These are phyloP conservation scores for Apamea monoglypha DNA, from an alignment of 2,888 invertebrate genomes.

Conservation along the genomic window DNA sequence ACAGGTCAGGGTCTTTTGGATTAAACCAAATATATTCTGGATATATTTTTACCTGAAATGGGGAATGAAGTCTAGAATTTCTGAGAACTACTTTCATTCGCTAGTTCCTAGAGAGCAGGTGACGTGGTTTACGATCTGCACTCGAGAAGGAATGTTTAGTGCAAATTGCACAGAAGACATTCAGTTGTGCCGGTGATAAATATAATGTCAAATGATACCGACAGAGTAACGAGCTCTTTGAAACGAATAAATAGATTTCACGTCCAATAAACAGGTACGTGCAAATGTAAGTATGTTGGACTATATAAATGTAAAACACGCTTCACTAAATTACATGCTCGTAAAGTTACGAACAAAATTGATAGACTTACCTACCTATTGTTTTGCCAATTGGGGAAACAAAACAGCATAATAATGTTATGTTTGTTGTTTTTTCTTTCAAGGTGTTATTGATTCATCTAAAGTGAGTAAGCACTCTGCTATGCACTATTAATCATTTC, in stretches of 20 bases:
- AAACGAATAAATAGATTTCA: slow-evolving; percentile 62
- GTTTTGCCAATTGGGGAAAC: slow-evolving; percentile 37
- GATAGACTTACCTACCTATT: slow-evolving; percentile 37
- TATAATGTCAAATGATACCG: slow-evolving; percentile 67
- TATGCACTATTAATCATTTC: slow-evolving; percentile 51
- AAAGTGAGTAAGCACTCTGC: slow-evolving; percentile 36
- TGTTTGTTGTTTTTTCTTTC: slow-evolving; percentile 36
- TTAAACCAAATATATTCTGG: slow-evolving; percentile 51
- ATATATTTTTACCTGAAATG: slow-evolving; percentile 62
- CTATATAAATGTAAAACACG: slow-evolving; percentile 36
- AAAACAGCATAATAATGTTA: slow-evolving; percentile 34
- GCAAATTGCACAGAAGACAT: slow-evolving; percentile 77
- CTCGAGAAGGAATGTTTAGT: slow-evolving; percentile 76
- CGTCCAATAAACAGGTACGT: slow-evolving; percentile 55
- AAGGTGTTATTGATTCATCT: slow-evolving; percentile 35
- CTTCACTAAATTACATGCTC: slow-evolving; percentile 38
- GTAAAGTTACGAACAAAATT: slow-evolving; percentile 39
- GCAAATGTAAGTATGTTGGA: slow-evolving; percentile 24
- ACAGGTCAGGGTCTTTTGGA: slow-evolving; percentile 38
- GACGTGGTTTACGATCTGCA: slow-evolving; percentile 79
- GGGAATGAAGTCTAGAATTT: slow-evolving; percentile 66
- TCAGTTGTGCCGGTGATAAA: slow-evolving; percentile 77
- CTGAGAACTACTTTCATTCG: slow-evolving; percentile 63
- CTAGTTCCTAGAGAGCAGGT: slow-evolving; percentile 66
- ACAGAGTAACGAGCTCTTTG: slow-evolving; percentile 59